Percentiles rank a stretch among this genome's conserved stretches.
These are phyloP conservation scores for Staurois parvus DNA, from an alignment of 2,797 vertebrate genomes.

Conservation along the genomic window DNA sequence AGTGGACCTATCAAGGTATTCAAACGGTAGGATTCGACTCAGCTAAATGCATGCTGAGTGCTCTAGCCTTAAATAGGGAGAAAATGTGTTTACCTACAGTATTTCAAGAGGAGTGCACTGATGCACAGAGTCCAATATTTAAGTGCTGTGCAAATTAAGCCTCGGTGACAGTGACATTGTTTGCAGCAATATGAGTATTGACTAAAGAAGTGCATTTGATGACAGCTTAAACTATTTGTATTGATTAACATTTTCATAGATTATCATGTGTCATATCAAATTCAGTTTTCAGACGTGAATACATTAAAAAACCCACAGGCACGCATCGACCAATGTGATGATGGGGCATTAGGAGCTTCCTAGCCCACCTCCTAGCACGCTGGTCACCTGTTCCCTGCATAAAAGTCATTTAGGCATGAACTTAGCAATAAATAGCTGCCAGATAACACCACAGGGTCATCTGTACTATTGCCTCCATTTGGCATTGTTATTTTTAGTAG, in stretches of 20 bases:
- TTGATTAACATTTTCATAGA: constrained; percentile 99
- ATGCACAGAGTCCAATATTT: constrained; percentile 95
- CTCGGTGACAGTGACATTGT: constrained; percentile 98
- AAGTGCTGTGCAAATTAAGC: constrained; percentile 96
- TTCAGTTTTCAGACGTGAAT: constrained; percentile 88
- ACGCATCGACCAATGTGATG: constrained; percentile 80
- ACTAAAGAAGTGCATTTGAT: constrained; percentile 91
- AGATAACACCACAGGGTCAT: constrained; percentile 73
- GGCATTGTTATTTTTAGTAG: constrained; percentile 43
- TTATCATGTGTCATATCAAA: constrained; percentile 99
- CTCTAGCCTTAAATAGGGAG: constrained; percentile 92
- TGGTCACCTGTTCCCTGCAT: constrained; percentile 88
- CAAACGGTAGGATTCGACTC: constrained; percentile 89
- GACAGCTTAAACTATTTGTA: constrained; percentile 99
- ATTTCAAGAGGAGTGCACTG: constrained; percentile 88
- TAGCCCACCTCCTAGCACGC: constrained; percentile 76
- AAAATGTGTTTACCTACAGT: constrained; percentile 96
- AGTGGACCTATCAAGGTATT: constrained; percentile 99
- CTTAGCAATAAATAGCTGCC: constrained; percentile 91
- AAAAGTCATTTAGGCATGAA: constrained; percentile 90
- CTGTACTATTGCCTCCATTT: constrained; percentile 69
- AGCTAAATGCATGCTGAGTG: constrained; percentile 90
- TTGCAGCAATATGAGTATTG: constrained; percentile 95
- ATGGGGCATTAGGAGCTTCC: constrained; percentile 71
- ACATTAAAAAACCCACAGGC: constrained; percentile 88